Base-by-base conservation (phyloP, 1,140 invertebrate species). In the Aphidius gifuensis region DNA sequence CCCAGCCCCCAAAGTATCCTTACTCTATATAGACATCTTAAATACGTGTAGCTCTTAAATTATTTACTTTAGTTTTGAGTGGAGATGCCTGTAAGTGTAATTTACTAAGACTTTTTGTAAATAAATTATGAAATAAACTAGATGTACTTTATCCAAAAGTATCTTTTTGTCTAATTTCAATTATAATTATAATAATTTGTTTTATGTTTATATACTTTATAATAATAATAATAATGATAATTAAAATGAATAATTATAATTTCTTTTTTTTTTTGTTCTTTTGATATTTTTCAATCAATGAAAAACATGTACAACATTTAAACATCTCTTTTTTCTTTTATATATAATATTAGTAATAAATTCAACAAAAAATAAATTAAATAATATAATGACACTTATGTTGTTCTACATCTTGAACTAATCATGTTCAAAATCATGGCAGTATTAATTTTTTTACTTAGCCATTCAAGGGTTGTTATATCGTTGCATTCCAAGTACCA, bases 391-490 rank as follows among this genome's bases (percentile, higher is more conserved):
- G 6, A 6, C 6, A n/a, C 5, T 55, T 40, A 55, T 38, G 21
- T 8, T 55, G 49, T 61, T 59, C 61, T 58, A 46, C 53, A 64
- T 42, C 62, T 51, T 59, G 74, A 69, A 66, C 71, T 74, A 60
- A 71, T 71, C 84, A 87, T 87, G 65, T 85, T 87, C 40, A 90
- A 75, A 58, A 90, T 85, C 69, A 92, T 86, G 3, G 88, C 88
- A 66, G 85, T 87, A 72, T 91, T 86, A 49, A 91, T 87, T 80
- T 90, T 89, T 45, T 84, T 80, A 67, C 87, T 84, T 1, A 92
- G 72, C 90, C 90, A 92, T 43, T 81, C 76, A 23, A 91, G 74
- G n/a, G 88, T 81, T 47, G 85, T 81, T 23, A 71, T 68, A 57
- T 90, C 86, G 21, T 85, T 75, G 54, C 90, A 85, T 55, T 85